A percentile compares a stretch with the other conserved stretches of the same genome.
These are phyloP conservation scores for Rhyzopertha dominica DNA, from an alignment of 1,140 invertebrate species.

Conservation along the genomic window DNA sequence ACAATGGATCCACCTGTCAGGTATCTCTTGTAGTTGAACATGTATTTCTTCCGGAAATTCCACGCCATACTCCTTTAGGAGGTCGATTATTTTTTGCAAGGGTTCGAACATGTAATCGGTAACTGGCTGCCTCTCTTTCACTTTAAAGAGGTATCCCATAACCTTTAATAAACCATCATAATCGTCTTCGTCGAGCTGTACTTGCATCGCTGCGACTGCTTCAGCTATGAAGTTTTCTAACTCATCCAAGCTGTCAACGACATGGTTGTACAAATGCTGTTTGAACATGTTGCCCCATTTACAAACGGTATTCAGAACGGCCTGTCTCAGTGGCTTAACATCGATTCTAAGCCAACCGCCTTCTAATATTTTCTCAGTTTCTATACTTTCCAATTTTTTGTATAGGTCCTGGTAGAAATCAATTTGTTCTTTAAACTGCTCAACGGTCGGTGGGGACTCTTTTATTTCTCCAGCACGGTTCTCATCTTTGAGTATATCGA, in stretches of 20 bases:
- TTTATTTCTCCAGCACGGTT: slow-evolving; percentile 50
- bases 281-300: slow-evolving; percentile 97
- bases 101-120: slow-evolving; percentile 77
- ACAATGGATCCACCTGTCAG: slow-evolving; percentile 82
- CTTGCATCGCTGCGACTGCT: slow-evolving; percentile 51
- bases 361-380: slow-evolving; percentile 31
- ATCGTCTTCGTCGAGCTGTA: slow-evolving; percentile 59
- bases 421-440: slow-evolving; percentile 89
- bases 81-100: slow-evolving; percentile 68
- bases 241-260: slow-evolving; percentile 62
- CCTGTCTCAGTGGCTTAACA: slow-evolving; percentile 82
- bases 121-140: slow-evolving; percentile 53
- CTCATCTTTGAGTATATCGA: slow-evolving; percentile 63
- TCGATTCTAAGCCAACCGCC: slow-evolving; percentile 57
- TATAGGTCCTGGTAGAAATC: slow-evolving; percentile 87
- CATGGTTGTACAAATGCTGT: slow-evolving; percentile 84
- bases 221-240: slow-evolving; percentile 58
- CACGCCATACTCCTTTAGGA: slow-evolving; percentile 68
- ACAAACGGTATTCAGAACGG: slow-evolving; percentile 82
- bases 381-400: slow-evolving; percentile 55
- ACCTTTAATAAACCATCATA: slow-evolving; percentile 58
- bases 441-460: slow-evolving; percentile 66
- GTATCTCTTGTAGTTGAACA: slow-evolving; percentile 64
- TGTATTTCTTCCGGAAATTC: slow-evolving; percentile 63
- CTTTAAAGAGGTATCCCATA: slow-evolving; percentile 58